Conservation (phyloP, 1,140 invertebrate species). For the Ruditapes philippinarum region DNA sequence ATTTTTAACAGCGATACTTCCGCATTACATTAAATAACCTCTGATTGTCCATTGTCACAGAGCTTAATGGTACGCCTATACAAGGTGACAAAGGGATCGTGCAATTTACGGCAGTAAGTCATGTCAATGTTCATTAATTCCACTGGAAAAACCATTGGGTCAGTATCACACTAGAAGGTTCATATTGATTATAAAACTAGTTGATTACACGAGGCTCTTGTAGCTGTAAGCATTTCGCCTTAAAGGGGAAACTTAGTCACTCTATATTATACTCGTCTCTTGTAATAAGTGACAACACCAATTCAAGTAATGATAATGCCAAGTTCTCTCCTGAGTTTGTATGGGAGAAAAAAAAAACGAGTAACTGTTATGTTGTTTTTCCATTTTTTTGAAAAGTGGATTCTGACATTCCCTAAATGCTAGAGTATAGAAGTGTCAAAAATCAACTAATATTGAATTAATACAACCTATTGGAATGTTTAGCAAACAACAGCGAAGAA, state of each 20-base stretch:
- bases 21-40: slow-evolving; percentile 4
- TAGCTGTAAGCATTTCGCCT: neutral
- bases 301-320: neutral
- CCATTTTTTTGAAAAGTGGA: too few relatives aligned
- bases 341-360: too few relatives aligned
- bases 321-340: neutral
- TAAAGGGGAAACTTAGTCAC: slow-evolving; percentile 1
- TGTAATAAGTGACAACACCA: neutral
- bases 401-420: too few relatives aligned
- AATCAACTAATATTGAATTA: too few relatives aligned
- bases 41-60: neutral
- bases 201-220: neutral
- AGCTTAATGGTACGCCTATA: neutral
- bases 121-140: neutral
- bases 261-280: neutral
- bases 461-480: too few relatives aligned
- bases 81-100: neutral
- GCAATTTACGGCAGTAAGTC: slow-evolving; percentile 13
- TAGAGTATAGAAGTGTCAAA: too few relatives aligned
- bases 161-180: slow-evolving; percentile 33
- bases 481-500: too few relatives aligned
- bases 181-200: slow-evolving; percentile 39
- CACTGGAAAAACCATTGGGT: slow-evolving; percentile 18
- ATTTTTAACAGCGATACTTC: too few relatives aligned
- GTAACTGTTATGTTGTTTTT: too few relatives aligned